Base-by-base conservation (phyloP, 2,113 vertebrate genomes). In the Spea bombifrons region DNA sequence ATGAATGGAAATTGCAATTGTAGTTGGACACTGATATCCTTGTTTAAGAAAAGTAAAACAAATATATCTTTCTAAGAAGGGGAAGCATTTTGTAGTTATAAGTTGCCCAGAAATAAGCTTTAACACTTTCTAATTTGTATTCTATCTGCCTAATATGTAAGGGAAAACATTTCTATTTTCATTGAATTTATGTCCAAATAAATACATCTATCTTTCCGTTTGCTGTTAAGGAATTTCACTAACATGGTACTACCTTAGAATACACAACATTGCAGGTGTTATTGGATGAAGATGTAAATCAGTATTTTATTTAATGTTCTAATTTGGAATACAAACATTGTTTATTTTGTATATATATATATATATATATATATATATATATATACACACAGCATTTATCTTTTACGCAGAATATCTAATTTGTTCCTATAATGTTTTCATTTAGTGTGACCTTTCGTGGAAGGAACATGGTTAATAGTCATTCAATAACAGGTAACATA, bases 121-220 rank as follows among this genome's bases (percentile, higher is more conserved):
- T 68, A 80, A 73, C 78, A 68, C 64, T 74, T 55, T 80, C 78
- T 80, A 68, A 73, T 80, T 80, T 74, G 78, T 80, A 80, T 80
- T 80, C 78, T 68, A 66, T 73, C 78, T 73, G 73, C 71, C 43
- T 49, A 73, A 57, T 67, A 66, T 68, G 64, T 59, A 5, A 73
- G 78, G 78, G 78, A 74, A 68, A 80, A 67, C 78, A 80, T 68
- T 80, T 79, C 77, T 70, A 79, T 79, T 73, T 79, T 80, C 78
- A 80, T 80, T 80, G 78, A 80, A 80, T 80, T 80, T 80, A 80
- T 68, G 78, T 80, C 78, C 70, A 80, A 74, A 80, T 80, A 74
- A 73, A 80, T 80, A 55, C 78, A 79, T 78, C 61, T 66, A 78
- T 80, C 78, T 66, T 80, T 74, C 70, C 68, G 52, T 74, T 12